Base-by-base conservation (phyloP, 2,113 vertebrate genomes). In the Seriola rivoliana region DNA sequence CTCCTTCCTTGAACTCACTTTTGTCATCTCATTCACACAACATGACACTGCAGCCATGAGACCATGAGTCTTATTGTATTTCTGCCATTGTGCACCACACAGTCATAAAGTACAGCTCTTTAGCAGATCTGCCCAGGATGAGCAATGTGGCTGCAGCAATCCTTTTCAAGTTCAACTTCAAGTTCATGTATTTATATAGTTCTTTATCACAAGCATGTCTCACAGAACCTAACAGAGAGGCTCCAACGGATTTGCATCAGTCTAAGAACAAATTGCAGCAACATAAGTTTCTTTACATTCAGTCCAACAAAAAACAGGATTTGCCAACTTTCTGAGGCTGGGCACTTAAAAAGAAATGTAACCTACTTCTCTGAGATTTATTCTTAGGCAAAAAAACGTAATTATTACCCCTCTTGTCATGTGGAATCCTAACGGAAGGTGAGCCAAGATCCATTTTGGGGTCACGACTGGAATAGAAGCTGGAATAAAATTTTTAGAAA, bases 1-100 rank as follows among this genome's bases (percentile, higher is more conserved):
- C 46, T 72, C 77, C 86, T 46, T 79, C 77, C 88, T 90, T 88
- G 75, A 92, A 90, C 88, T 81, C 63, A 0, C 40, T 68, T 74
- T 74, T 78, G 74, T 84, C 81, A 57, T 75, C 65, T 85, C 82
- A 40, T 81, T 86, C 59, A 50, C 70, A 73, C 46, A 60, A 38
- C 80, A 75, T 75, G 78, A 75, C 72, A 81, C 62, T 69, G 60
- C 62, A 73, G 57, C 68, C 69, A 12, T n/a, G 50, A 71, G 60
- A 25, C 44, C 54, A 32, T 55, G 64, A 25, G 65, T 55, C 65
- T 67, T 23, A 59, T 52, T 60, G 65, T 83, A 19, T 25, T 40
- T 78, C 86, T 67, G 71, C 29, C 38, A 54, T 79, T 69, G 71
- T 54, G 50, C 72, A 19, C 42, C 42, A 10, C 42, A 8, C 40